phyloP scores from a whole-genome alignment of 2,888 invertebrate genomes.

The Peribatodes rhomboidaria region DNA sequence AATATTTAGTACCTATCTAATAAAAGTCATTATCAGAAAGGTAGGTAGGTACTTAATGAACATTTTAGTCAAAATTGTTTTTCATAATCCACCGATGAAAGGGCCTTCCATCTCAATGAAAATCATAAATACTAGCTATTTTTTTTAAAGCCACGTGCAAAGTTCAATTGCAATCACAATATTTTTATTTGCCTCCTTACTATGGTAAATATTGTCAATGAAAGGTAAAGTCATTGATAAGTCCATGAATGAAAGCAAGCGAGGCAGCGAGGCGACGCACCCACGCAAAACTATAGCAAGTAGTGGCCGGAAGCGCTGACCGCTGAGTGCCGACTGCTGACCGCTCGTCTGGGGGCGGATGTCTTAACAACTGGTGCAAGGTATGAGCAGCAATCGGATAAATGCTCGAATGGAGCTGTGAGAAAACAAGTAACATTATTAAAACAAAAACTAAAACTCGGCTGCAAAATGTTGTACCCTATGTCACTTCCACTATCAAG shows the following conservation, averaged over 20 bases:
- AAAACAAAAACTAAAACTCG: too few relatives aligned
- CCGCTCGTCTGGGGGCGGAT: conserved; percentile 43
- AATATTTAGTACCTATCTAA: too few relatives aligned
- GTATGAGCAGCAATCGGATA: conserved; percentile 1
- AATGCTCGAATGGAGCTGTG: background rate
- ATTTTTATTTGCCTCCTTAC: background rate
- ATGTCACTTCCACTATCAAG: too few relatives aligned
- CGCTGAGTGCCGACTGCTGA: conserved; percentile 57
- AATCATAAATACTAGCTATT: background rate
- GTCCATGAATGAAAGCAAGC: conserved; percentile 37
- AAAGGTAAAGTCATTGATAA: conserved; percentile 28
- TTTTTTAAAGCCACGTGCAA: too few relatives aligned
- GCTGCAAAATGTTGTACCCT: too few relatives aligned
- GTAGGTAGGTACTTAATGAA: too few relatives aligned
- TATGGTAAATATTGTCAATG: conserved; percentile 17
- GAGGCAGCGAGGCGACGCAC: conserved; percentile 54
- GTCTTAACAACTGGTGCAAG: conserved; percentile 33
- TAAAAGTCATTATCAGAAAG: too few relatives aligned
- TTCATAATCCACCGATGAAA: background rate
- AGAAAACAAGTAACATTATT: too few relatives aligned
- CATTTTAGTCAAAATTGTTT: too few relatives aligned
- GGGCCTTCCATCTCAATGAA: background rate
- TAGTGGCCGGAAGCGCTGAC: conserved; percentile 62
- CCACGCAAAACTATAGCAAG: conserved; percentile 48
- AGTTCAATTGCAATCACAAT: too few relatives aligned